Base-by-base conservation (phyloP, 2,113 vertebrate species). In the Emberiza fucata region DNA sequence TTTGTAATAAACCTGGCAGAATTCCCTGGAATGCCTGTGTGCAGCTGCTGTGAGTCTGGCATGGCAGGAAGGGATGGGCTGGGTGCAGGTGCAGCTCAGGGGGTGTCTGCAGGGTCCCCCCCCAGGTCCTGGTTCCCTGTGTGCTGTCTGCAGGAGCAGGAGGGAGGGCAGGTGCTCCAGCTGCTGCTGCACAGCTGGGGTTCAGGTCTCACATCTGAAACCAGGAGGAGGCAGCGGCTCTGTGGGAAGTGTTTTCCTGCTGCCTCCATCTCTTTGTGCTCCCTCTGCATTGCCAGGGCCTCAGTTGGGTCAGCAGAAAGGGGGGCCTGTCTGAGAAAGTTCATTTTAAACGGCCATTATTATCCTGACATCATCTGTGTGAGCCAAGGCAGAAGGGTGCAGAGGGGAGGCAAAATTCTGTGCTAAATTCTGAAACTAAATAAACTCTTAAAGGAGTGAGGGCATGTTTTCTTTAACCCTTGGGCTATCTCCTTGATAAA, bases 81-180 rank as follows among this genome's bases (percentile, higher is more conserved):
- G 72, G 16, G n/a, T 6, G 37, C 54, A 37, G 64, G 3, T 20
- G 40, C 20, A 47, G 45, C 45, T 47, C 45, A 8, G 51, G 29
- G 29, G 7, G 0, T 8, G 5, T 4, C 50, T 5, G 0, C 5
- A 27, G 20, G 60, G 9, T n/a, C n/a, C n/a, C 8, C 24, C 12
- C 42, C 39, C 3, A 1, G 25, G 6, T 39, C 24, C 61, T 7
- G 1, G 23, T 25, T 25, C 63, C 39, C 51, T 4, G 10, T 9
- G 25, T 10, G 6, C 5, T 71, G 20, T 7, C 1, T 33, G 60
- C 25, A 44, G 47, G 7, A 40, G 77, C 68, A 11, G 3, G 29
- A 35, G 88, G 42, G 35, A 18, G 73, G 33, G 29, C 22, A 61
- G 59, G 35, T 66, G 56, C 56, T 70, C 25, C 57, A 56, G 69